A percentile compares a stretch with the other conserved stretches of the same genome.
Evolutionary conservation across 2,797 vertebrate species (phyloP).

Genomic region (Mormyrops attenuatus): DNA sequence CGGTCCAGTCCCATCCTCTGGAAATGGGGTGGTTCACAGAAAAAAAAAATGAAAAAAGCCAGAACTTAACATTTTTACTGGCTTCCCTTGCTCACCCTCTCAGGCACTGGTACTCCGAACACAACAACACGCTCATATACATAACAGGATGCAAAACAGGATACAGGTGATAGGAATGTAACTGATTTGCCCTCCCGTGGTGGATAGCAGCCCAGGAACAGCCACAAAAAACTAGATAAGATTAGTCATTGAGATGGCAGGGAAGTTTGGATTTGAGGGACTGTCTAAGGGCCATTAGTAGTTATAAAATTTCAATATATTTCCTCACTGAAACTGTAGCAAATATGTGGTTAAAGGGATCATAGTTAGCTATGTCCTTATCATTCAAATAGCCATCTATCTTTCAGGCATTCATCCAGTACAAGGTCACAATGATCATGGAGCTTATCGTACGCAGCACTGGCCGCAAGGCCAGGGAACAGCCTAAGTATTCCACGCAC

Average conservation of each 20-base stretch:
- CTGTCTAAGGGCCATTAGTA: not conserved
- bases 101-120: not conserved
- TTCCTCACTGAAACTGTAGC: not conserved
- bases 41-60: not conserved
- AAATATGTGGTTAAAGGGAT: not conserved
- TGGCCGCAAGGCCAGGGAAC: not conserved
- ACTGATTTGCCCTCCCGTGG: not conserved
- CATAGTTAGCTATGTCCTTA: not conserved
- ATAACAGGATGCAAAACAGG: not conserved
- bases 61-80: not conserved
- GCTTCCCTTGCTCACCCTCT: not conserved
- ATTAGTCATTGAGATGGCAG: not conserved
- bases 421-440: not conserved
- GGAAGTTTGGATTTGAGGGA: not conserved
- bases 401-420: not conserved
- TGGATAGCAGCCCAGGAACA: not conserved
- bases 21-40: not conserved
- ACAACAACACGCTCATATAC: not conserved
- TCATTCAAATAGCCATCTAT: not conserved
- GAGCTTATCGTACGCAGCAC: not conserved
- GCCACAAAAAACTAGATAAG: not conserved
- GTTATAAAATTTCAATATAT: not conserved
- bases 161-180: not conserved
- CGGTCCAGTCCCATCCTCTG: not conserved
- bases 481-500: not conserved